A percentile compares a stretch with the other conserved stretches of the same genome.
Conservation (phyloP, 2,113 vertebrate genomes). For the Pedionomus torquatus region DNA sequence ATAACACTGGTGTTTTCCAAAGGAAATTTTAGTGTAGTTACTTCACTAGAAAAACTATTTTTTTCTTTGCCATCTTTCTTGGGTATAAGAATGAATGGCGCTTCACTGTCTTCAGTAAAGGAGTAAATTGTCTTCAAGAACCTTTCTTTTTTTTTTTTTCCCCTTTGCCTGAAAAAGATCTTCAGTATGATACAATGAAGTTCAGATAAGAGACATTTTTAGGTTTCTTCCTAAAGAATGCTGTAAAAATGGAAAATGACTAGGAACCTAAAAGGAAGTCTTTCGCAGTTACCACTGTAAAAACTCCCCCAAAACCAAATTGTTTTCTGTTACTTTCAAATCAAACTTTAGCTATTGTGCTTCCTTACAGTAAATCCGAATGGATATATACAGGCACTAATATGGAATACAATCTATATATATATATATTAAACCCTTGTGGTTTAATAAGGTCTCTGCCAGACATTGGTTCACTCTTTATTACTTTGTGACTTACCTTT, state of each 20-base stretch:
- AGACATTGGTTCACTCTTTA: background rate
- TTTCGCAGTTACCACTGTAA: background rate
- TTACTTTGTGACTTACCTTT: background rate
- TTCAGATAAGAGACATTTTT: slow-evolving; percentile 82
- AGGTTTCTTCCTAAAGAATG: slow-evolving; percentile 68
- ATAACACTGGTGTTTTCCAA: background rate
- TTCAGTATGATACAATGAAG: slow-evolving; percentile 50
- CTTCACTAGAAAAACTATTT: background rate
- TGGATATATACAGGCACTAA: background rate
- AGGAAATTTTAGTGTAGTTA: background rate
- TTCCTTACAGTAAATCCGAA: background rate
- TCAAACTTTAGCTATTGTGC: background rate
- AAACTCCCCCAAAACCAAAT: background rate
- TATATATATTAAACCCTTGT: background rate
- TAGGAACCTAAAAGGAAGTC: background rate
- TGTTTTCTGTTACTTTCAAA: background rate
- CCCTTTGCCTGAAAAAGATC: slow-evolving; percentile 60
- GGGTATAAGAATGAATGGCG: slow-evolving; percentile 77
- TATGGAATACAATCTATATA: background rate
- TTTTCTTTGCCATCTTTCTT: slow-evolving; percentile 78
- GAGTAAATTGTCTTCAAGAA: slow-evolving; percentile 47
- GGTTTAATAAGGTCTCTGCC: background rate
- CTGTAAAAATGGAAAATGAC: slow-evolving; percentile 76
- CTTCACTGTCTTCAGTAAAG: slow-evolving; percentile 73
- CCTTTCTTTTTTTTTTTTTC: background rate